Base-by-base conservation (phyloP, 2,797 vertebrate species). In the Holocentrus rufus region DNA sequence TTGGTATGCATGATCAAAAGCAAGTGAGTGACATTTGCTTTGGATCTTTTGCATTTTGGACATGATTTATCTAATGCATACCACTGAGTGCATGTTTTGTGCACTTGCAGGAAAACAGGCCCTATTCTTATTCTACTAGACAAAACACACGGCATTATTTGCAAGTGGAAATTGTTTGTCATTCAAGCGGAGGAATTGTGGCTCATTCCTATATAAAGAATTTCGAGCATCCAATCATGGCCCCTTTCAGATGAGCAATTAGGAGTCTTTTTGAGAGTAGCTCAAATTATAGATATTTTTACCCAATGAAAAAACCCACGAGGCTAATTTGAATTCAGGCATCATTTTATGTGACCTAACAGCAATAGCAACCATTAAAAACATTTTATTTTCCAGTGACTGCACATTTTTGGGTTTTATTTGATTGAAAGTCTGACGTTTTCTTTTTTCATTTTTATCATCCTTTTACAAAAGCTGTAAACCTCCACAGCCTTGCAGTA, bases 221-320 rank as follows among this genome's bases (percentile, higher is more conserved):
- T 85, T 88, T 68, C 70, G 79, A 89, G 84, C 81, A 89, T 89
- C 85, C 81, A 92, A 90, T 91, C 87, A 92, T 15, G 65, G 70
- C 63, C 76, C 79, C 76, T 91, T 91, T 90, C 87, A 90, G 80
- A 85, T 68, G 78, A 86, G 86, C 83, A 91, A 92, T 91, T 90
- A 90, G 81, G 82, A 82, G 86, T 80, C 87, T 85, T 87, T 90
- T 87, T 82, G 82, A 86, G 76, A 87, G 76, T 62, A 57, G 77
- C 80, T 87, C 42, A 84, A 88, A 89, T 88, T 87, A 82, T 84
- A 87, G 80, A 82, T 83, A 81, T 82, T 87, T 87, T 84, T 82
- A 80, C 58, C 18, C 57, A 83, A 73, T 54, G 54, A 65, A 60
- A 67, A 15, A 73, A 42, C 72, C 83, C 85, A 81, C 64, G 36